A percentile compares a stretch with the other conserved stretches of the same genome.
Evolutionary conservation across 2,113 vertebrate genomes (phyloP).

Genomic region (Brachyhypopomus gauderio): DNA sequence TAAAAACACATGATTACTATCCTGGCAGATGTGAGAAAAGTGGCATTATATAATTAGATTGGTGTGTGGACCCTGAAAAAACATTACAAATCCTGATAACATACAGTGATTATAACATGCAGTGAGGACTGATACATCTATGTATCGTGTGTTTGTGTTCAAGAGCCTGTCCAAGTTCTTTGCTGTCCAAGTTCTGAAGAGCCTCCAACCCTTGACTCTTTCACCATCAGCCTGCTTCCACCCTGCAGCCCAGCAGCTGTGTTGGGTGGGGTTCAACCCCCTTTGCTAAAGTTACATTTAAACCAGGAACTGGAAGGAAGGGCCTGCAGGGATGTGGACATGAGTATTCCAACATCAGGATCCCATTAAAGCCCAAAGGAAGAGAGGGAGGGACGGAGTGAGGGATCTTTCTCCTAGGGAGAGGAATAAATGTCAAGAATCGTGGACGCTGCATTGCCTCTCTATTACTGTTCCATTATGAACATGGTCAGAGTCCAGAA

Average conservation of each 20-base stretch:
- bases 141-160: constrained; percentile 7
- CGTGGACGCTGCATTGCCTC: constrained; percentile 9
- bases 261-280: constrained; percentile 49
- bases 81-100: too few species aligned
- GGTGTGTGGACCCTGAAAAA: too few species aligned
- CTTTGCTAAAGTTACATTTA: constrained; percentile 12
- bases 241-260: background rate
- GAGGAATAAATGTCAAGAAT: constrained; percentile 43
- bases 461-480: constrained; percentile 18
- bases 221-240: constrained; percentile 68
- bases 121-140: background rate
- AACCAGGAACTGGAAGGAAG: constrained; percentile 7
- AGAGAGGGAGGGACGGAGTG: constrained; percentile 58
- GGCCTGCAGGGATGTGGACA: constrained; percentile 36
- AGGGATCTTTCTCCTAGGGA: constrained; percentile 45
- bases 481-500: constrained; percentile 22
- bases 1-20: background rate
- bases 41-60: too few species aligned
- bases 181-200: constrained; percentile 56
- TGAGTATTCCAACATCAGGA: constrained; percentile 68
- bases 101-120: too few species aligned
- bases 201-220: constrained; percentile 47
- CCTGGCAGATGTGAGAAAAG: background rate
- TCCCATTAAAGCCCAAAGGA: constrained; percentile 64
- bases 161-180: background rate